These are phyloP conservation scores for Saccopteryx leptura DNA, from an alignment of 2,113 vertebrate species.

Conservation along the genomic window DNA sequence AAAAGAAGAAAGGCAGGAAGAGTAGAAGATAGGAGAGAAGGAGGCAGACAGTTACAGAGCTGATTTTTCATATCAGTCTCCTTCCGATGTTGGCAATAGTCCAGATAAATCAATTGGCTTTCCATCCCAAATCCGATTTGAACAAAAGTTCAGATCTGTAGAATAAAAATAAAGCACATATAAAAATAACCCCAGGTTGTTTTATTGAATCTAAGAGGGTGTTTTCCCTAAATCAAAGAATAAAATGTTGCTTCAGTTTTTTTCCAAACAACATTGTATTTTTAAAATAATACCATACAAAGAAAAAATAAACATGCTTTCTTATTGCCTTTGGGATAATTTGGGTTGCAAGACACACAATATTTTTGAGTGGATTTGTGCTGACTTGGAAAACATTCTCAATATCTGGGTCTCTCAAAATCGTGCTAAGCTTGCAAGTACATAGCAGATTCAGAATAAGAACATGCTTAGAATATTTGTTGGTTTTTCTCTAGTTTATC, in stretches of 20 bases:
- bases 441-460: slow-evolving; percentile 52
- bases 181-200: neutral
- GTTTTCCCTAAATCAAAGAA: slow-evolving; percentile 5
- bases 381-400: slow-evolving; percentile 74
- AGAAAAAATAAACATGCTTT: slow-evolving; percentile 55
- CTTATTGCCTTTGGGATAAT: slow-evolving; percentile 33
- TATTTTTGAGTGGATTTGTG: slow-evolving; percentile 55
- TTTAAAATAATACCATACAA: slow-evolving; percentile 50
- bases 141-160: neutral
- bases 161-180: slow-evolving; percentile 37
- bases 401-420: slow-evolving; percentile 60
- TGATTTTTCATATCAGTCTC: neutral
- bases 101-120: neutral
- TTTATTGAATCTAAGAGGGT: slow-evolving; percentile 37
- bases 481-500: slow-evolving; percentile 80
- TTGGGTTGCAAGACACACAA: slow-evolving; percentile 12
- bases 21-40: neutral
- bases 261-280: slow-evolving; percentile 36
- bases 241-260: slow-evolving; percentile 15
- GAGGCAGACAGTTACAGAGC: neutral
- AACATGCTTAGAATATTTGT: slow-evolving; percentile 70
- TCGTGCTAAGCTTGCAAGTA: slow-evolving; percentile 69
- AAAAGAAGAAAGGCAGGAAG: neutral
- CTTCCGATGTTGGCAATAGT: neutral
- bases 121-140: neutral